Evolutionary conservation across 1,140 invertebrate genomes (phyloP), one percentile per base, ranked within the genome.

Genomic region (Camponotus vicinus): DNA sequence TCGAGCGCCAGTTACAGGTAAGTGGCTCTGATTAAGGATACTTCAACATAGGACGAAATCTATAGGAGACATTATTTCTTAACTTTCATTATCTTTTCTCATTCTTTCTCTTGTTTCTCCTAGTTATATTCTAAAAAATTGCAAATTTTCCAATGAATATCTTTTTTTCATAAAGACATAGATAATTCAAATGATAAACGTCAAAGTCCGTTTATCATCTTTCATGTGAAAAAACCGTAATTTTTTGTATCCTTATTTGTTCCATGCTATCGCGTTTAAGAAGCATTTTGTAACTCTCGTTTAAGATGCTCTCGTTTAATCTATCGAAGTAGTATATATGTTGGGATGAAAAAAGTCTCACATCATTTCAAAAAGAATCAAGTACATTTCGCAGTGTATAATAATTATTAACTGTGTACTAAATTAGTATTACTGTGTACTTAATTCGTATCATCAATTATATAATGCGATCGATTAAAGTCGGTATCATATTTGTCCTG

Each of bases 11-110:
- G 18, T 37, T 40, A 27, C 21, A 82, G 67, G 67, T 82, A 73
- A 82, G 79, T 82, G 18, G 40, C 73, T 21, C 18, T 61, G 13
- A 82, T 73, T 71, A 61, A 82, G 40, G 55, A 59, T 45, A 40
- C 37, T 82, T 45, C 13, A 34, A 71, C 7, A 34, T 37, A 27
- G 69, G 21, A 6, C 42, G 11, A 52, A 27, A n/a, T 4, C 8
- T n/a, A 9, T 73, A 73, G 37, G 61, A 61, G 27, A 61, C 11
- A 11, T 27, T 27, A 45, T 61, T 59, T 15, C 27, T 61, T 73
- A 32, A n/a, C 63, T 69, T 42, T 18, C 13, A 27, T 80, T 70
- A 71, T 66, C 61, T 64, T 8, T 34, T 64, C 32, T 21, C 18
- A 37, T n/a, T 32, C 11, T 27, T 13, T 13, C 18, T 71, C 69